Evolutionary conservation across 2,888 invertebrate species (phyloP), one percentile per base, ranked within the genome.

Genomic region (Harpalus rubripes): DNA sequence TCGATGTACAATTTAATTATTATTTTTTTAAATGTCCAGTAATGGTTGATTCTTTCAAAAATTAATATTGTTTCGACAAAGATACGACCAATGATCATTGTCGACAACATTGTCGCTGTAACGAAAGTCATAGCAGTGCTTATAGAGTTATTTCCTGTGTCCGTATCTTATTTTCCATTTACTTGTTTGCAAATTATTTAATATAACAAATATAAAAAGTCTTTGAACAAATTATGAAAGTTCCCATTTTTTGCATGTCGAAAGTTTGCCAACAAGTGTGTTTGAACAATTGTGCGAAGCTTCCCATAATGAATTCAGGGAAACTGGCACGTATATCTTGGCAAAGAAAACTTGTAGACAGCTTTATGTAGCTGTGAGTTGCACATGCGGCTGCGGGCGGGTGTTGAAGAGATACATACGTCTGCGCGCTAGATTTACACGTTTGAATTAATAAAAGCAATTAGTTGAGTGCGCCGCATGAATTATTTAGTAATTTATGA

Each of bases 361-460:
- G 44, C 10, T 52, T 52, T 52, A 52, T 52, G 44, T 52, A 10
- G 44, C 12, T 32, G 32, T 32, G 32, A 32, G 32, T 32, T 32
- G 44, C 10, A 12, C 44, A 52, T 52, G 44, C 44, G 44, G 44
- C 44, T 52, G 44, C 44, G 44, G 4, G 59, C 16, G 59, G 59
- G 63, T 26, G 26, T 26, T 79, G 80, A 80, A 80, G 80, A 80
- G 59, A 80, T 79, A 56, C 80, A 80, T 41, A 15, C 61, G 80
- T 41, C 32, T 44, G 56, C 76, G 76, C 72, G 52, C 78, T 84
- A 78, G 84, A 84, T 84, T 84, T 84, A 84, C 84, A 84, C 78
- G 78, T 84, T 76, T 84, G 84, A 84, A 84, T 84, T 84, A 84
- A 84, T 84, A 84, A 84, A 84, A 76, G 84, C 84, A 84, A 84